Base-by-base conservation (phyloP, 2,113 vertebrate species). In the Myiozetetes cayanensis region DNA sequence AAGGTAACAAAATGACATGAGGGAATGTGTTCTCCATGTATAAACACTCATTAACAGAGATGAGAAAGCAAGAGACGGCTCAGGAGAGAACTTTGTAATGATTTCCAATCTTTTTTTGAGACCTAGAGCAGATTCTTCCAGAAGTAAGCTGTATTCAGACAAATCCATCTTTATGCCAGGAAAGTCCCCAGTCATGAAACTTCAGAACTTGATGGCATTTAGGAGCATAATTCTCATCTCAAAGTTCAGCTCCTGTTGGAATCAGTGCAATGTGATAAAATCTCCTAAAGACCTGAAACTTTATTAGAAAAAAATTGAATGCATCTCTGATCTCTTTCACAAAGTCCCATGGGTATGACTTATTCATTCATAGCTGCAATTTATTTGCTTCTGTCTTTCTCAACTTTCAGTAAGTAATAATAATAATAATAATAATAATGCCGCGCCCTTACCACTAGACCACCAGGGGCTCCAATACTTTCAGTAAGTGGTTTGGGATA, bases 31-130 rank as follows among this genome's bases (percentile, higher is more conserved):
- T 90, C 35, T 78, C 41, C 83, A 72, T 67, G 19, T 46, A 78
- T 67, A 92, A 88, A 84, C 90, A 61, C 47, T 84, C 70, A 78
- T 94, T 92, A 92, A 61, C 65, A 75, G 80, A 78, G 30, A 90
- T 41, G 28, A 91, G 35, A 82, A 84, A 85, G 30, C 19, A 85
- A 59, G 28, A 46, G 61, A 55, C 81, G 37, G 20, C 68, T 87
- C 92, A 66, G 59, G 85, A 95, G 90, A 83, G 20, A 96, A 55
- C 30, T 93, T 59, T 55, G 50, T 81, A 83, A 93, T 80, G 52
- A 92, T 75, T 89, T 94, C 43, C 43, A 67, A 16, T 84, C 35
- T 68, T 47, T 80, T 90, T 55, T 82, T 1, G 55, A 91, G 47
- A 87, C 47, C 31, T 67, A 61, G 74, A 82, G 11, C 33, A 87